Percentiles rank a stretch among this genome's conserved stretches.
These are phyloP conservation scores for Nomia melanderi DNA, from an alignment of 1,140 invertebrate species.

Conservation along the genomic window DNA sequence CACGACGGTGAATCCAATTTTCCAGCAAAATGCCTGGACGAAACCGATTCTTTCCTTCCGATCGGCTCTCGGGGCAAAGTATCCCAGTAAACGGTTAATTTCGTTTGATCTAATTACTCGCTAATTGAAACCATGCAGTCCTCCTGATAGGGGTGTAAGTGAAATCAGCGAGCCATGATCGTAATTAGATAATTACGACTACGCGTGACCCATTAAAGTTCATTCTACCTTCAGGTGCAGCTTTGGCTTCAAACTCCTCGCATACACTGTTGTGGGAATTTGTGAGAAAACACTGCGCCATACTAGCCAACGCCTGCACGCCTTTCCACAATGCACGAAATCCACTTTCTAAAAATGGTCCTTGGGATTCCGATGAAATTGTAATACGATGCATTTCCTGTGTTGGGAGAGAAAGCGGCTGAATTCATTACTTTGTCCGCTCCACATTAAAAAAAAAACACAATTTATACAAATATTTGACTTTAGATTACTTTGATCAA, in stretches of 20 bases:
- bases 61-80: not conserved
- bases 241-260: not conserved
- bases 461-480: no score
- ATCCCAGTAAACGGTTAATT: conserved; percentile 62
- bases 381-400: no score
- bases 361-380: no score
- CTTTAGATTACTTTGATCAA: no score
- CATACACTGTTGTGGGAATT: not conserved
- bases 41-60: not conserved
- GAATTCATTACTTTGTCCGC: no score
- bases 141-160: conserved; percentile 8
- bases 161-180: conserved; percentile 16
- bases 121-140: conserved; percentile 63
- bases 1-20: not conserved
- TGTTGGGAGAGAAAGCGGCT: no score
- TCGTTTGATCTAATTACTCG: conserved; percentile 62
- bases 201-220: conserved; percentile 4
- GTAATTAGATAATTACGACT: conserved; percentile 33
- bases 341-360: no score
- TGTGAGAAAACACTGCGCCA: not conserved
- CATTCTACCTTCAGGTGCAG: not conserved
- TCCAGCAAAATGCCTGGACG: no score
- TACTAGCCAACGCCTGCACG: not conserved
- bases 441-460: no score
- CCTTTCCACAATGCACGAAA: no score